These are phyloP conservation scores for Dolichallabes microphthalmus DNA, from an alignment of 2,113 vertebrate species.

Conservation along the genomic window DNA sequence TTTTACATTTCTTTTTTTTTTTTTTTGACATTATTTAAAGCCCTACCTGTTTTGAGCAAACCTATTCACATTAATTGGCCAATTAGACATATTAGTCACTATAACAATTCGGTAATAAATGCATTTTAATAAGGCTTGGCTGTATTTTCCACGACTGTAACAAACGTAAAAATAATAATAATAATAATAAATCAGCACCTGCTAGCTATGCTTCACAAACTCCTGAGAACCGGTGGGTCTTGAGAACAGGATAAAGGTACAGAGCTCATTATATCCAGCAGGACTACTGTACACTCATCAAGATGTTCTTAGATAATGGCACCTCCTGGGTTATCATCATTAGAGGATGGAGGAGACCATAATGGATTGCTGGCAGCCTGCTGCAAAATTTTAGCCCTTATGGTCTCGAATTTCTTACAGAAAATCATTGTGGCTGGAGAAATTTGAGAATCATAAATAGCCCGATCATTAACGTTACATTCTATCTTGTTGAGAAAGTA, in stretches of 20 bases:
- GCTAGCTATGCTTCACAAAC: not conserved
- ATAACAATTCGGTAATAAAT: not conserved
- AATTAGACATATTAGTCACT: not conserved
- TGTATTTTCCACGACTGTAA: not conserved
- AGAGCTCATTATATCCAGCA: not conserved
- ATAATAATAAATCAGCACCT: not conserved
- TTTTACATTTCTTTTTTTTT: not conserved
- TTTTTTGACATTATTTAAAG: not conserved
- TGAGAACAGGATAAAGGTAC: not conserved
- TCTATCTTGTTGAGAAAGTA: not conserved
- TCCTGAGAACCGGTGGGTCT: not conserved
- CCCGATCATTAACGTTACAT: not conserved
- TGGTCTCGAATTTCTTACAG: not conserved
- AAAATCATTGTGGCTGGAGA: not conserved
- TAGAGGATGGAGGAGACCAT: not conserved
- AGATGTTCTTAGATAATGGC: not conserved
- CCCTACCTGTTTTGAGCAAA: not conserved
- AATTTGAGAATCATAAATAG: not conserved
- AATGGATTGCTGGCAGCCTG: not conserved
- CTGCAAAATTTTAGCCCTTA: not conserved
- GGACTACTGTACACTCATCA: not conserved
- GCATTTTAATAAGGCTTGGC: not conserved
- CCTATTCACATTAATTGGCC: not conserved
- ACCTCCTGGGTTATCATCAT: constrained; percentile 8
- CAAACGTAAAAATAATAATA: not conserved